Base-by-base conservation (phyloP, 2,113 vertebrate genomes). In the Engraulis encrasicolus region DNA sequence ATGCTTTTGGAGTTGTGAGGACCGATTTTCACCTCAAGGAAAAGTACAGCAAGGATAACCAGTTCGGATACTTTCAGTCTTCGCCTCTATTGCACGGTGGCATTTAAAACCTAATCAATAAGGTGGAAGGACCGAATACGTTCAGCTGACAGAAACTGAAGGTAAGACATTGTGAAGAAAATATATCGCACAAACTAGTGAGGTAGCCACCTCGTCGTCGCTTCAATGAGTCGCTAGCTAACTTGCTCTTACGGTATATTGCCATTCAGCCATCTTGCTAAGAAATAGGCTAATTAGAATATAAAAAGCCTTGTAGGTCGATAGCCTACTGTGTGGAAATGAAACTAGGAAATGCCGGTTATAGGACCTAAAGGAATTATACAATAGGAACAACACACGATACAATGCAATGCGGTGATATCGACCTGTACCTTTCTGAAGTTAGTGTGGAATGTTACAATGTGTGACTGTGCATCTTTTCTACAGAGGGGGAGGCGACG, bases 211-310 rank as follows among this genome's bases (percentile, higher is more conserved):
- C 11, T n/a, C n/a, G n/a, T n/a, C 66, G 34, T 74, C 31, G 9
- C 27, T 34, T 71, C 31, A 12, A 74, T 31, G 66, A 74, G 66
- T 74, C 66, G 66, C 66, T 74, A 66, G 58, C 58, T 66, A 74
- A 74, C 23, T 31, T 31, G 27, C 66, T 27, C 31, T 74, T 34
- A 34, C 15, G 66, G n/a, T n/a, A n/a, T n/a, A n/a, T 74, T 74
- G 31, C 66, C 66, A 74, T 34, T 74, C 66, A 74, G 66, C 66
- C 66, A 74, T 74, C 34, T 74, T 74, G 66, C 23, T 74, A 31
- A 17, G 15, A 15, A 31, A 27, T n/a, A n/a, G n/a, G n/a, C n/a
- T n/a, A n/a, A n/a, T n/a, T n/a, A n/a, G n/a, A n/a, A n/a, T n/a
- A n/a, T n/a, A 4, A 74, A 74, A 54, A 74, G 7, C 27, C 23